Evolutionary conservation across 1,140 invertebrate genomes (phyloP), one percentile per base, ranked within the genome.

Genomic region (Zaprionus capensis): DNA sequence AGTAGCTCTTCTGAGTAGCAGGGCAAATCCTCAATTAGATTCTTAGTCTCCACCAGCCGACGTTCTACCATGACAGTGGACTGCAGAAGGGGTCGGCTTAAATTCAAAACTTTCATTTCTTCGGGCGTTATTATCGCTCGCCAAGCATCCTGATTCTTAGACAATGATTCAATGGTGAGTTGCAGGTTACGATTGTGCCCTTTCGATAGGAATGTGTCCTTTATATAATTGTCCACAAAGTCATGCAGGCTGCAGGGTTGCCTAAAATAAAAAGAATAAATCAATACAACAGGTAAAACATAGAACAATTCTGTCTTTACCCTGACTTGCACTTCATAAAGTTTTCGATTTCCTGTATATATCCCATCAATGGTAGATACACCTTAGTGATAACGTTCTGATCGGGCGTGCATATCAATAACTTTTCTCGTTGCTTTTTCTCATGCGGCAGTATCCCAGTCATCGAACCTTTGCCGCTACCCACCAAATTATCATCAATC

Each of bases 311-410:
- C 9, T 7, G 2, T 5, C 53, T 88, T 91, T 93, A 96, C 95
- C 95, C 95, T 46, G 95, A 91, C 76, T 94, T 91, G 77, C 94
- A 94, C 69, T 94, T 94, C 83, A 96, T 93, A 55, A 94, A 94
- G 73, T 94, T 93, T 92, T 97, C 96, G 72, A 97, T 96, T 92
- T 97, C 96, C 80, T 95, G 94, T 70, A 97, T 95, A 91, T 97
- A 97, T 69, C 94, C 94, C 93, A 95, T 95, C 57, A 97, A 93
- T 11, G 96, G 95, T 71, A 95, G 95, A 93, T 96, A 97, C 51
- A 98, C 95, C 31, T 95, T 94, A 72, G 95, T 96, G 46, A 97
- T 96, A 86, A 97, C 96, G 88, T 95, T 95, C 34, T 96, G 95
- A 92, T 96, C 95, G 14, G 96, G 95, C 79, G 94, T 94, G 81